Evolutionary conservation across 2,797 vertebrate genomes (phyloP), one percentile per base, ranked within the genome.

Genomic region (Cichlasoma orientale): DNA sequence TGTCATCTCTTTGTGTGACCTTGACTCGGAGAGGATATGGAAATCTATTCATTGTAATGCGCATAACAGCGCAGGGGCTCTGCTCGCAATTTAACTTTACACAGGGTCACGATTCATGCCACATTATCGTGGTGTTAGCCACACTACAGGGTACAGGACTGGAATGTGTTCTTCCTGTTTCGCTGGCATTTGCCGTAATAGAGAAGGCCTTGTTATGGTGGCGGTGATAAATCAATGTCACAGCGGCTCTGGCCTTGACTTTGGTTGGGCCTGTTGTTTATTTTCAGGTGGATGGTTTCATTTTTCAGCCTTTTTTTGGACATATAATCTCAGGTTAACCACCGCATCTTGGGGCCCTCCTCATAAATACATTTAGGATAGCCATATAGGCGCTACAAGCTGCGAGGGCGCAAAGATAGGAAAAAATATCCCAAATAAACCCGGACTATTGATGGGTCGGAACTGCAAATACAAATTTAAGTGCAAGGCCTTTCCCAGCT

Each of bases 1-100:
- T 72, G 84, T 84, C 77, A 74, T 79, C 59, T 79, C 88, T 77
- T 74, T 83, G 85, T 82, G 76, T 90, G 92, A 93, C 91, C 92
- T 93, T 92, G 91, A 89, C 84, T 87, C 80, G 1, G 25, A 1
- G 72, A 55, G 53, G 55, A 82, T 58, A 78, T 83, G 78, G 83
- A 81, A 59, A 84, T 85, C 41, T 63, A 21, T 61, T 78, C 77
- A 72, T 66, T 83, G 84, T 63, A 58, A 78, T 82, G 74, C 58
- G 54, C 73, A 59, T 13, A 50, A 72, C 38, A 58, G 71, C 53
- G n/a, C 29, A 38, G 54, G 23, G 18, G 52, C 27, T 47, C 29
- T 55, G 75, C 12, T 9, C 23, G 53, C 59, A 31, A 14, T 79
- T 75, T 74, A 31, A 63, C 68, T 69, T 16, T 1, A 75, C 63